A percentile compares a stretch with the other conserved stretches of the same genome.
phyloP scores from a whole-genome alignment of 2,113 vertebrate genomes.

The Paramormyrops kingsleyae region DNA sequence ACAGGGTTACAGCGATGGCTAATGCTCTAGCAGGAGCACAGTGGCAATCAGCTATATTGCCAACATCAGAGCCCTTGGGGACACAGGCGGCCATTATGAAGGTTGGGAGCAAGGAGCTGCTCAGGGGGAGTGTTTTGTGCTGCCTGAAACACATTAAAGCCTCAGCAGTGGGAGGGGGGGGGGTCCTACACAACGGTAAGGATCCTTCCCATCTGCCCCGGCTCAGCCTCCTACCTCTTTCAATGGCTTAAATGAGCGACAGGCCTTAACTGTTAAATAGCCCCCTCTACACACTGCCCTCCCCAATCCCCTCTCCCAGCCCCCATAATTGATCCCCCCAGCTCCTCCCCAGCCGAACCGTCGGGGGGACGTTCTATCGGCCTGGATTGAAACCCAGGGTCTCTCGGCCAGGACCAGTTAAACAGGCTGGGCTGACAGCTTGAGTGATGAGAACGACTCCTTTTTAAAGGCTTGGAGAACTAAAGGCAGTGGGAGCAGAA shows the following conservation, averaged over 20 bases:
- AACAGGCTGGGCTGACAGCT: conserved; percentile 1
- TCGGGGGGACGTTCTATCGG: neutral
- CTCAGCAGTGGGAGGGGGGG: neutral
- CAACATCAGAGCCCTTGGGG: neutral
- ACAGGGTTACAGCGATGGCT: neutral
- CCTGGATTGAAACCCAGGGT: neutral
- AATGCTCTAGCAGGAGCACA: neutral
- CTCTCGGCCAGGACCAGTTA: neutral
- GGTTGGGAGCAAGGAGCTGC: neutral
- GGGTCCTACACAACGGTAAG: neutral
- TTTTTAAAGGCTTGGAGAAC: neutral
- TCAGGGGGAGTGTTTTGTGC: neutral
- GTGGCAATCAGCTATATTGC: neutral
- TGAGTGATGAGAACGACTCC: conserved; percentile 4
- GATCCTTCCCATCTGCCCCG: neutral
- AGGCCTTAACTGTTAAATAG: neutral
- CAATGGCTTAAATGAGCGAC: conserved; percentile 7
- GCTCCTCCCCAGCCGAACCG: neutral
- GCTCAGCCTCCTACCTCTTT: neutral
- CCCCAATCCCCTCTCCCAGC: neutral
- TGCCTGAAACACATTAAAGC: neutral
- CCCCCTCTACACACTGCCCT: neutral
- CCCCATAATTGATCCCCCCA: neutral
- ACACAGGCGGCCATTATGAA: neutral
- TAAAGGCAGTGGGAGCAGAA: neutral